phyloP scores from a whole-genome alignment of 1,140 invertebrate species.

The Diplogasteroides magnus region DNA sequence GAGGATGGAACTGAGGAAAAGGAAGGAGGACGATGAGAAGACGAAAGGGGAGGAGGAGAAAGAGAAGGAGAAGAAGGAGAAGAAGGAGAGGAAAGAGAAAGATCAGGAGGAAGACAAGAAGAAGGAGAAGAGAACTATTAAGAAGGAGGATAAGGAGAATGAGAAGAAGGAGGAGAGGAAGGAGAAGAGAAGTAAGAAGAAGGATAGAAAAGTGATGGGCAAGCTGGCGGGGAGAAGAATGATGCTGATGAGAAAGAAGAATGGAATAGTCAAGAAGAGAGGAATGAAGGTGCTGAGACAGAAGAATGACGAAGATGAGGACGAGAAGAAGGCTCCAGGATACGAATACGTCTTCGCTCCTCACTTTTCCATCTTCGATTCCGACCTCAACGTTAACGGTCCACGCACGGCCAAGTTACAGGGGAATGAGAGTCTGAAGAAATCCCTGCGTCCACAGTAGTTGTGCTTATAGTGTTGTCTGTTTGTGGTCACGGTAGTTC shows the following conservation, averaged over 20 bases:
- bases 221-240: too few species aligned
- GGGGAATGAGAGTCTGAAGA: too few species aligned
- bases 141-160: neutral
- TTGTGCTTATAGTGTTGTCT: too few species aligned
- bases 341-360: neutral
- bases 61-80: neutral
- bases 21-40: neutral
- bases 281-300: too few species aligned
- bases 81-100: neutral
- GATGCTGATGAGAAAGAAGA: neutral
- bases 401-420: too few species aligned
- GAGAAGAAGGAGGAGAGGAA: neutral
- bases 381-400: too few species aligned
- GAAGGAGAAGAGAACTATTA: conserved; percentile 1
- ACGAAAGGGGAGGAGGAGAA: neutral
- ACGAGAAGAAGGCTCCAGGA: neutral
- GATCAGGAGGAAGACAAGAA: neutral
- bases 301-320: neutral
- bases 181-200: neutral
- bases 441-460: too few species aligned
- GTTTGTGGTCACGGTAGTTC: too few species aligned
- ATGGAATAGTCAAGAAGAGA: too few species aligned
- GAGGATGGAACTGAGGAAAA: neutral
- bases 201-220: too few species aligned
- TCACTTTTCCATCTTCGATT: neutral